Base-by-base conservation (phyloP, 2,797 vertebrate genomes). In the Sciurus carolinensis region DNA sequence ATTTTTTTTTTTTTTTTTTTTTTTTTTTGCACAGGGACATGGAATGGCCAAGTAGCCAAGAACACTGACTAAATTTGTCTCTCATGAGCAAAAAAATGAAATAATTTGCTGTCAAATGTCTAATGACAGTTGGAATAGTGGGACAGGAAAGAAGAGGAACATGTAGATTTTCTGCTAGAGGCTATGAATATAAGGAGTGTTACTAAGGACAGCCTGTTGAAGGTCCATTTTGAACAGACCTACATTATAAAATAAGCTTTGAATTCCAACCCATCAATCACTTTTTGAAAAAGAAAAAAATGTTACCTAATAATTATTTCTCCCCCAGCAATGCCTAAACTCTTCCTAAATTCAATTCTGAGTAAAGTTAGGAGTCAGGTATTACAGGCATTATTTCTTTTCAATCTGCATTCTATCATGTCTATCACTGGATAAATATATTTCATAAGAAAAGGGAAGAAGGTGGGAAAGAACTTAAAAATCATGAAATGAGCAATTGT, bases 71-170 rank as follows among this genome's bases (percentile, higher is more conserved):
- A 59, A 57, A 73, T 92, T 87, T 94, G 52, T 39, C 12, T 22
- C 15, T 72, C n/a, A 18, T 67, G 44, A 90, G 26, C 57, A 92
- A 95, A 67, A 90, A 86, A 80, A 80, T 81, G 81, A 76, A 81
- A 66, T 30, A 77, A 18, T 62, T 93, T 90, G 11, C n/a, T 14
- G 6, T 86, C n/a, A 95, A 59, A 88, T 86, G 8, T 96, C 28
- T 36, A 10, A 0, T 50, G 28, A 90, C 17, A 83, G 36, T 4
- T 83, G n/a, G 2, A 47, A 9, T 52, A 90, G 42, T 39, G 17
- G 30, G 10, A 6, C 50, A 84, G n/a, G 13, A 95, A 77, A 76
- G 62, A 92, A 33, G 39, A n/a, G 22, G 30, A 62, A 15, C 44
- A 26, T 50, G n/a, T 82, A 90, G 64, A 71, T 75, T 69, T 94